These are phyloP conservation scores for Atlantisia rogersi DNA, from an alignment of 2,113 vertebrate genomes.

Conservation along the genomic window DNA sequence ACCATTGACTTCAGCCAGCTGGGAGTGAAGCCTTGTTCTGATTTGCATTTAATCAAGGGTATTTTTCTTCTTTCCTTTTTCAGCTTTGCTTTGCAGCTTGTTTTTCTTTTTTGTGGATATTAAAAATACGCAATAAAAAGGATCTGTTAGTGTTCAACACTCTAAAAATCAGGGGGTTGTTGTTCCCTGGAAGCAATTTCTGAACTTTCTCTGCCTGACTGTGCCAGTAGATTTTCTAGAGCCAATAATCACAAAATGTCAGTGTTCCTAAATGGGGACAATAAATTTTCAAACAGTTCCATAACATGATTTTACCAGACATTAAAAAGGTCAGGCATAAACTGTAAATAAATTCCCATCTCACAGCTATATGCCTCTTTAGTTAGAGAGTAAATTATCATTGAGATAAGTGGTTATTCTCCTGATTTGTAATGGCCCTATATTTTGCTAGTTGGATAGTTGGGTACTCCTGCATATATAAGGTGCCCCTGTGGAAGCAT, in stretches of 20 bases:
- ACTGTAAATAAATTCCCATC: conserved; percentile 55
- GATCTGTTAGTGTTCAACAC: neutral
- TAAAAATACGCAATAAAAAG: conserved; percentile 12
- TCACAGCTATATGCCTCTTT: neutral
- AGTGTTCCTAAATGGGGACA: conserved; percentile 30
- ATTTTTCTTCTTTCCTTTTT: conserved; percentile 42
- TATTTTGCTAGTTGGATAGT: neutral
- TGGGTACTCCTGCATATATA: neutral
- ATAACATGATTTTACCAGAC: conserved; percentile 31
- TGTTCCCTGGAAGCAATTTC: neutral
- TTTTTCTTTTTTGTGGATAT: neutral
- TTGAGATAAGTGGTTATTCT: neutral
- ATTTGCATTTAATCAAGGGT: conserved; percentile 58
- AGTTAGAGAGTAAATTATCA: conserved; percentile 31
- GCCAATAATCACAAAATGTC: conserved; percentile 60
- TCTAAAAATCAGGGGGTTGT: conserved; percentile 11
- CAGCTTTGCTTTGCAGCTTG: conserved; percentile 15
- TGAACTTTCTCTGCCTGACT: conserved; percentile 33
- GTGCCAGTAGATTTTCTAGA: conserved; percentile 22
- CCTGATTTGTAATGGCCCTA: neutral
- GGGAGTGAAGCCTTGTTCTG: neutral
- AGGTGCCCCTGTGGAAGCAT: neutral
- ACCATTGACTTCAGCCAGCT: conserved; percentile 20
- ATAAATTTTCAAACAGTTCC: conserved; percentile 44
- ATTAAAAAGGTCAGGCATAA: conserved; percentile 55